phyloP scores from a whole-genome alignment of 2,797 vertebrate genomes.

The Acanthurus tractus region DNA sequence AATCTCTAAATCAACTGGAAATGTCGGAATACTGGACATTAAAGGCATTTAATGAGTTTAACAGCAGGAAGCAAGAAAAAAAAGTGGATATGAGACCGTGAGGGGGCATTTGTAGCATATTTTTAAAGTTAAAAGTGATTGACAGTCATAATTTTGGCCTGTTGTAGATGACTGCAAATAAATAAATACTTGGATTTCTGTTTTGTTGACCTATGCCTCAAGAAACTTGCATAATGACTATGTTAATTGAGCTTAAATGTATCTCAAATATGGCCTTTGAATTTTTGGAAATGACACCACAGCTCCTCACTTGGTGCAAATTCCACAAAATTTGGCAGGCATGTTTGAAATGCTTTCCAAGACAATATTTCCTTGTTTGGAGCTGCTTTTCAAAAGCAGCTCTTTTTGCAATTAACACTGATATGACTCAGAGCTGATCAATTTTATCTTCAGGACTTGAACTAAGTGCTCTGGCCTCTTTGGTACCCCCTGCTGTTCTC shows the following conservation, averaged over 20 bases:
- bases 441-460: not conserved
- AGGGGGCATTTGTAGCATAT: slow-evolving; percentile 37
- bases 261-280: slow-evolving; percentile 29
- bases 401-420: slow-evolving; percentile 1
- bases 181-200: slow-evolving; percentile 42
- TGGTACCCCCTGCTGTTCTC: no score
- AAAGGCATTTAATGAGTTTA: slow-evolving; percentile 46
- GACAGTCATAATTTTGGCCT: slow-evolving; percentile 40
- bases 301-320: slow-evolving; percentile 27
- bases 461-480: not conserved
- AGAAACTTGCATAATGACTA: slow-evolving; percentile 21
- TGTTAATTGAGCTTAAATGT: slow-evolving; percentile 35
- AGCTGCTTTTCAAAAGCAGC: slow-evolving; percentile 20
- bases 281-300: slow-evolving; percentile 37
- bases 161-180: slow-evolving; percentile 28
- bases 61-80: not conserved
- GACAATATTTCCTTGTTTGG: slow-evolving; percentile 4
- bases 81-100: slow-evolving; percentile 5
- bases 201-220: slow-evolving; percentile 33
- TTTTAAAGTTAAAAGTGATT: slow-evolving; percentile 52
- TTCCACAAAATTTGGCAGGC: slow-evolving; percentile 29
- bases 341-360: slow-evolving; percentile 13
- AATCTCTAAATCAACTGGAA: slow-evolving; percentile 32
- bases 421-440: not conserved
- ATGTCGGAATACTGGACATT: slow-evolving; percentile 26